Conservation (phyloP, 92 coral and sea anemone genomes). For the Heteractis magnifica region DNA sequence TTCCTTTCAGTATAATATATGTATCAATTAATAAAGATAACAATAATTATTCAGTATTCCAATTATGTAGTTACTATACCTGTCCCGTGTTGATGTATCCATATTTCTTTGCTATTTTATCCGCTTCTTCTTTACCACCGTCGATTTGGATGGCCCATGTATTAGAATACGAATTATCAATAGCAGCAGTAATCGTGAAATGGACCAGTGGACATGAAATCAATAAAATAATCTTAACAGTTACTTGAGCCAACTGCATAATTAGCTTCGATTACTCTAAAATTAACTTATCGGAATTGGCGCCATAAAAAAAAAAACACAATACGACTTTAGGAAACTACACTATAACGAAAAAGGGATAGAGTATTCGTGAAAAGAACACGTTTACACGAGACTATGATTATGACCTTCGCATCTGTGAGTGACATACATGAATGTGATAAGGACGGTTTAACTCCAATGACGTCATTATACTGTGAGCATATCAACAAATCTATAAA, state of each 20-base stretch:
- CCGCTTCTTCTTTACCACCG: constrained; percentile 74
- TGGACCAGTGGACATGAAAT: constrained; percentile 5
- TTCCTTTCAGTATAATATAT: not conserved
- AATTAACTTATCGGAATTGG: no score
- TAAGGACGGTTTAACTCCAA: not conserved
- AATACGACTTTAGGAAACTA: not conserved
- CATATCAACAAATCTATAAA: not conserved
- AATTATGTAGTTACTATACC: constrained; percentile 49
- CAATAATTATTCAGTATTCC: not conserved
- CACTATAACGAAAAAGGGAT: not conserved
- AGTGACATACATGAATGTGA: constrained; percentile 7
- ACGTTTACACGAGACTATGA: constrained; percentile 17
- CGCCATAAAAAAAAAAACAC: not conserved
- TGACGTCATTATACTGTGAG: constrained; percentile 4
- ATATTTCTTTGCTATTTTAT: constrained; percentile 72
- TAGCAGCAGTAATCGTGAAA: constrained; percentile 2
- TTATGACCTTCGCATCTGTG: not conserved
- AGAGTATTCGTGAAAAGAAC: constrained; percentile 22
- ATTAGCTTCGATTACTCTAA: not conserved
- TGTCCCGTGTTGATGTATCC: constrained; percentile 80
- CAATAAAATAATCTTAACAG: not conserved
- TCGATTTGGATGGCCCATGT: constrained; percentile 91
- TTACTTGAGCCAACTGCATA: not conserved
- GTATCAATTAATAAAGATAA: not conserved
- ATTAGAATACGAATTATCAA: constrained; percentile 67